phyloP scores from a whole-genome alignment of 2,888 invertebrate genomes.

The Eledona agricola region DNA sequence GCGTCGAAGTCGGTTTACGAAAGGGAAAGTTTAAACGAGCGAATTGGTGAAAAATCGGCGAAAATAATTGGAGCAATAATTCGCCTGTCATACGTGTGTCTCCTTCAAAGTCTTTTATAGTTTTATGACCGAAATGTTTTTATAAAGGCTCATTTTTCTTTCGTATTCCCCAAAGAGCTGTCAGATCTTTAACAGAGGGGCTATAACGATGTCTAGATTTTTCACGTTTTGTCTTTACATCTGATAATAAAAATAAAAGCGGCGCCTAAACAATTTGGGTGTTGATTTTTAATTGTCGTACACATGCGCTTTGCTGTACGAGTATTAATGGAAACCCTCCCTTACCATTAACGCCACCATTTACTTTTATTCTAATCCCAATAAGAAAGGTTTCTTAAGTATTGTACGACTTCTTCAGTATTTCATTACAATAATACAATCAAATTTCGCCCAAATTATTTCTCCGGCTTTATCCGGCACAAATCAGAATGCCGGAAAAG shows the following conservation, averaged over 20 bases:
- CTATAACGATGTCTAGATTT: slow-evolving; percentile 49
- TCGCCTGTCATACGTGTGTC: slow-evolving; percentile 47
- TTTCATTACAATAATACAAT: slow-evolving; percentile 44
- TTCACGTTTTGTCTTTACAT: slow-evolving; percentile 40
- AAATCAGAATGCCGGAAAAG: slow-evolving; percentile 25
- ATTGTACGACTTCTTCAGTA: slow-evolving; percentile 53
- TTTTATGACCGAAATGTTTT: slow-evolving; percentile 62
- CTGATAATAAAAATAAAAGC: slow-evolving; percentile 36
- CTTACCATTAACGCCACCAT: slow-evolving; percentile 32
- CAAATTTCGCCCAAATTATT: slow-evolving; percentile 26
- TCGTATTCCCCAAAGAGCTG: slow-evolving; percentile 57
- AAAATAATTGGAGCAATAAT: slow-evolving; percentile 44
- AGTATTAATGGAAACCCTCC: slow-evolving; percentile 30
- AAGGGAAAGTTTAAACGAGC: slow-evolving; percentile 32
- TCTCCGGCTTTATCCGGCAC: slow-evolving; percentile 23
- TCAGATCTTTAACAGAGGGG: slow-evolving; percentile 55
- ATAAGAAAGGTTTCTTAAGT: slow-evolving; percentile 54
- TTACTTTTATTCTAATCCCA: slow-evolving; percentile 48
- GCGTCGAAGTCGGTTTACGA: background rate
- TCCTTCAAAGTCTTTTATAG: slow-evolving; percentile 55
- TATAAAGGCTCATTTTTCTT: slow-evolving; percentile 62
- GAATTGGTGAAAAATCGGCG: slow-evolving; percentile 23
- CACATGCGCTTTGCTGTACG: slow-evolving; percentile 30
- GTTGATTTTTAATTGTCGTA: slow-evolving; percentile 21
- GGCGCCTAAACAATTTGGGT: slow-evolving; percentile 13